Evolutionary conservation across 2,888 invertebrate species (phyloP).

Genomic region (Hylaea fasciaria): DNA sequence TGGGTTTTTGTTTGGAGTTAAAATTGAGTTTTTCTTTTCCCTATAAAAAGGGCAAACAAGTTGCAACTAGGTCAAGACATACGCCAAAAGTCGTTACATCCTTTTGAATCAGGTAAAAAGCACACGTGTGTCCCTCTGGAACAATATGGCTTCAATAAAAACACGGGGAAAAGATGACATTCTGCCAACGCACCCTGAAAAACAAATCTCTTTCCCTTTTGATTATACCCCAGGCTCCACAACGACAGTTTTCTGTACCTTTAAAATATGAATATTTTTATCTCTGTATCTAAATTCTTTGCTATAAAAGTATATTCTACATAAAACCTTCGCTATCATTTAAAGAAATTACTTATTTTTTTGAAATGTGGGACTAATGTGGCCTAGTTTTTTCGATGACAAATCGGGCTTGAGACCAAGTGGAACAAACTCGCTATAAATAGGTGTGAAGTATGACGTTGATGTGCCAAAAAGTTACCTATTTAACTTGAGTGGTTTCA

Average conservation of each 20-base stretch:
- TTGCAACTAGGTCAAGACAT: conserved; percentile 17
- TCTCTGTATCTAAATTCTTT: conserved; percentile 5
- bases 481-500: too few relatives aligned
- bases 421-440: too few relatives aligned
- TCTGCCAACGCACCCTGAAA: conserved; percentile 25
- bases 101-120: conserved; percentile 24
- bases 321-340: too few relatives aligned
- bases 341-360: too few relatives aligned
- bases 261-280: conserved; percentile 24
- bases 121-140: conserved; percentile 22
- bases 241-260: not conserved
- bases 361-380: too few relatives aligned
- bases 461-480: too few relatives aligned
- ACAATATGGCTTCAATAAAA: conserved; percentile 28
- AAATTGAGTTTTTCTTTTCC: not conserved
- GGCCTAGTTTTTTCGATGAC: too few relatives aligned
- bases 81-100: conserved; percentile 13
- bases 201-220: conserved; percentile 25
- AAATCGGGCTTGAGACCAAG: too few relatives aligned
- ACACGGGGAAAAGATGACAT: conserved; percentile 26
- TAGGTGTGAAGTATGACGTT: too few relatives aligned
- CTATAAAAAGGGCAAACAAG: not conserved
- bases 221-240: conserved; percentile 18
- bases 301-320: conserved; percentile 6
- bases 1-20: too few relatives aligned